Evolutionary conservation across 1,140 invertebrate species (phyloP), one percentile per base, ranked within the genome.

Genomic region (Atta cephalotes): DNA sequence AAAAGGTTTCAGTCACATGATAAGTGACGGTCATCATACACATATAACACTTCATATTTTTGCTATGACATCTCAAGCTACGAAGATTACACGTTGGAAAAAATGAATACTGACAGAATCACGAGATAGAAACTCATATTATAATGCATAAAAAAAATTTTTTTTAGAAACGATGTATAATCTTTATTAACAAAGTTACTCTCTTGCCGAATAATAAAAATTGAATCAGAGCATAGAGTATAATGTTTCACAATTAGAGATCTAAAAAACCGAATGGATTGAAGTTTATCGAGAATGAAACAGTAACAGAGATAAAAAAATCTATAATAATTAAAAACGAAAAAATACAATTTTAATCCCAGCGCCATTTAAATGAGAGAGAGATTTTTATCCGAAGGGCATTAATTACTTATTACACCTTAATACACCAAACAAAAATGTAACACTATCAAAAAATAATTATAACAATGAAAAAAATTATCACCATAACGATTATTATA

Each of bases 1-100:
- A 79, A 49, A 78, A 35, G 45, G 28, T 31, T 65, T 79, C 39
- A 79, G 49, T 51, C 6, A n/a, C 18, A 79, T 68, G 39, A 66
- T 79, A 65, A 66, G 45, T 79, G 53, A 51, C 31, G 18, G 18
- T 14, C 21, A 65, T 79, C 12, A 66, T 12, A n/a, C 45, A 49
- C 63, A 35, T n/a, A n/a, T 45, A 28, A 35, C 45, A 68, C 7
- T 49, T 16, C 14, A 53, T 66, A 66, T 53, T 21, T 68, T 66
- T 68, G 9, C n/a, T 16, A 16, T 35, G 5, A 65, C 66, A 1
- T 66, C 28, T 66, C 28, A 31, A 31, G 21, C 16, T 10, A 7
- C 21, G 3, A 21, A 63, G 51, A 6, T 66, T 14, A 18, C 25
- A 3, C 14, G 45, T 25, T 77, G 16, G 21, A 31, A 51, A 68